Conservation (phyloP, 1,140 invertebrate genomes). For the Armadillidium nasatum region DNA sequence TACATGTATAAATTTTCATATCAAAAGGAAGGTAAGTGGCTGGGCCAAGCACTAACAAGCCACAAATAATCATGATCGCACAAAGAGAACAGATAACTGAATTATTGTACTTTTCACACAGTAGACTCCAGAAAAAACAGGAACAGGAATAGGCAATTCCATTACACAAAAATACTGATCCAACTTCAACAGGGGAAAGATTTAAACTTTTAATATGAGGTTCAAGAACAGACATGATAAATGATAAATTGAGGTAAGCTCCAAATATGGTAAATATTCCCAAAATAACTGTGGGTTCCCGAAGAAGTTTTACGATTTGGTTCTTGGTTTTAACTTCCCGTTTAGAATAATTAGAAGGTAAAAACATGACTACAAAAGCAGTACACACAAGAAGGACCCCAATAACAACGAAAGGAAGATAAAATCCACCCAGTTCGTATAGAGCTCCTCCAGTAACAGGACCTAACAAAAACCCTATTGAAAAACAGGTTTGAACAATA, state of each 20-base stretch:
- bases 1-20: slow-evolving; percentile 48
- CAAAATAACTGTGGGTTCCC: slow-evolving; percentile 51
- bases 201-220: slow-evolving; percentile 70
- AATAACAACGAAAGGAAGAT: slow-evolving; percentile 47
- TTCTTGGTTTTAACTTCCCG: slow-evolving; percentile 54
- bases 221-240: slow-evolving; percentile 72
- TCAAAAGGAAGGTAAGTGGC: slow-evolving; percentile 39
- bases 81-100: slow-evolving; percentile 67
- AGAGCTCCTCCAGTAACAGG: slow-evolving; percentile 46
- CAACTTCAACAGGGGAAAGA: slow-evolving; percentile 67
- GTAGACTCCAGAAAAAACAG: slow-evolving; percentile 72
- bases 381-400: slow-evolving; percentile 45
- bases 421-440: slow-evolving; percentile 47
- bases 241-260: slow-evolving; percentile 74
- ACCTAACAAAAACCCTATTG: slow-evolving; percentile 33
- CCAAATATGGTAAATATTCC: slow-evolving; percentile 64
- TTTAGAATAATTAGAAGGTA: slow-evolving; percentile 59
- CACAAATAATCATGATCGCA: slow-evolving; percentile 60
- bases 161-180: slow-evolving; percentile 82
- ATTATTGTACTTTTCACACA: slow-evolving; percentile 63
- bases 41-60: slow-evolving; percentile 68
- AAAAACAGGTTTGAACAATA: slow-evolving; percentile 11
- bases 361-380: slow-evolving; percentile 49
- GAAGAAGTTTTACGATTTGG: slow-evolving; percentile 50
- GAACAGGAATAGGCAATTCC: slow-evolving; percentile 76